Evolutionary conservation across 2,797 vertebrate species (phyloP), one percentile per base, ranked within the genome.

Genomic region (Pterois miles): DNA sequence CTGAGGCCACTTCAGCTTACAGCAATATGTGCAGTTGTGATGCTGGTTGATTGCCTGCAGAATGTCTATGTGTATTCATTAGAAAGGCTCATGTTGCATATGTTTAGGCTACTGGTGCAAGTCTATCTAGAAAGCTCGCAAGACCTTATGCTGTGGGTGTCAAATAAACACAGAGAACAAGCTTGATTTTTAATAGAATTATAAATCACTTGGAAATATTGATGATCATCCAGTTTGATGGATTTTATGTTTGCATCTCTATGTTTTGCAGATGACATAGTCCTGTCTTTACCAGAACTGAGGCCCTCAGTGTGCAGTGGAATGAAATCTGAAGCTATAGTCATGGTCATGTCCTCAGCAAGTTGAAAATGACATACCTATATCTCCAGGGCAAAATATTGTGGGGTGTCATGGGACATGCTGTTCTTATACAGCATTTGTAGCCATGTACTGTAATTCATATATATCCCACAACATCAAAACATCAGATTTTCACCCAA

Each of bases 1-100:
- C 71, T 84, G 71, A 79, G 76, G 69, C 77, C 79, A 66, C 73
- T 80, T 75, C 72, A 48, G 71, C 76, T 76, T 67, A 74, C 72
- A 75, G 71, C 48, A 20, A 60, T 76, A 63, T 69, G 52, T 56
- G 53, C 65, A 52, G 68, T 73, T 48, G 79, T 48, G 60, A 75
- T 71, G 72, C 54, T 54, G 53, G 77, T 52, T 46, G 57, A 59
- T 59, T 65, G 62, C 48, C 74, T 75, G 65, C 54, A 81, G 71
- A 56, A 33, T 64, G 66, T 72, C 14, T 71, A 43, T 76, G 79
- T 52, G 25, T 60, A 38, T 43, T 66, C 27, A 33, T 59, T 38
- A 7, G 52, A 23, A 74, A 66, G 29, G 59, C 52, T 82, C 38
- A 23, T 22, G 65, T 56, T 74, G 60, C 33, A 63, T 58, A 2